These are phyloP conservation scores for human DNA, from an alignment of 2,113 vertebrate species.

Conservation along the genomic window DNA sequence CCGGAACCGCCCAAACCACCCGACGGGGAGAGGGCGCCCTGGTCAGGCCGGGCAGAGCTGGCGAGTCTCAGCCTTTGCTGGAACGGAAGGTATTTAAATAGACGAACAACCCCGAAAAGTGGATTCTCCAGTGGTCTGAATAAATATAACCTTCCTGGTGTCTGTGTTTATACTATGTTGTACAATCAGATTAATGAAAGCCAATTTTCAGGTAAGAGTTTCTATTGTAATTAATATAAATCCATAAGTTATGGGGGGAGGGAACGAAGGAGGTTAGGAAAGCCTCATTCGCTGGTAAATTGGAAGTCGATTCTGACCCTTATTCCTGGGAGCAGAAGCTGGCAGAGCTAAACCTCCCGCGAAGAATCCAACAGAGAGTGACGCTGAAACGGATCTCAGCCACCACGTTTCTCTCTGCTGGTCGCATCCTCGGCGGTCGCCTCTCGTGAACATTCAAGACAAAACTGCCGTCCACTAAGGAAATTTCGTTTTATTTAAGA, in stretches of 20 bases:
- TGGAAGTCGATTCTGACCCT: not conserved
- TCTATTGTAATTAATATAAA: slow-evolving; percentile 67
- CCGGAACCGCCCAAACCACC: not conserved
- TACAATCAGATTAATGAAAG: slow-evolving; percentile 77
- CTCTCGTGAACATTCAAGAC: not conserved
- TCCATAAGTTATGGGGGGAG: slow-evolving; percentile 32
- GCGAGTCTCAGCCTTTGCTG: not conserved
- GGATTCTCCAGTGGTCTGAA: slow-evolving; percentile 30
- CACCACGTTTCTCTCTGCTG: not conserved
- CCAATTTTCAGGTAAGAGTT: slow-evolving; percentile 81
- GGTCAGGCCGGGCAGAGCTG: not conserved
- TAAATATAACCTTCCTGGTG: slow-evolving; percentile 39
- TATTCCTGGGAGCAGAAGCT: not conserved
- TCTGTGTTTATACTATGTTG: slow-evolving; percentile 77
- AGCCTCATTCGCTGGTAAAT: not conserved
- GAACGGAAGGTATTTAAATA: not conserved
- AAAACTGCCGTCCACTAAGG: not conserved
- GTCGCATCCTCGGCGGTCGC: not conserved
- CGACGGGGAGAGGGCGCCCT: not conserved
- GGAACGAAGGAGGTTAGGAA: not conserved
- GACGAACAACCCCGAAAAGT: not conserved
- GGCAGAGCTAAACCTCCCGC: not conserved
- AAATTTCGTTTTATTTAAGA: slow-evolving; percentile 4
- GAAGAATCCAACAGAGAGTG: not conserved
- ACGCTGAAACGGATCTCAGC: not conserved